Conservation (phyloP, 35 echinoderm and acorn worm genomes). For the Heliocidaris tuberculata region DNA sequence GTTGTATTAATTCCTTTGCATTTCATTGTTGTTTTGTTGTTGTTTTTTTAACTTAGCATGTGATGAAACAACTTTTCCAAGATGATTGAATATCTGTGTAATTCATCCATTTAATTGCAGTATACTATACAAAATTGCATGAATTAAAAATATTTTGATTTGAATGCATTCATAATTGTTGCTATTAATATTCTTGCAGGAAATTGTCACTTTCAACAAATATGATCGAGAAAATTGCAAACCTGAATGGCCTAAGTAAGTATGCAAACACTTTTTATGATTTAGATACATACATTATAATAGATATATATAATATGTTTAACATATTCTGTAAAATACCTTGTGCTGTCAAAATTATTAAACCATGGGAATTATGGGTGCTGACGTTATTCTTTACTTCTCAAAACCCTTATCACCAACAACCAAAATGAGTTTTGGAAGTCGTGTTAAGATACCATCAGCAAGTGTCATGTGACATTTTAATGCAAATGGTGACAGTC, state of each 20-base stretch:
- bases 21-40: neutral
- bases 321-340: too few species aligned
- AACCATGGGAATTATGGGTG: too few species aligned
- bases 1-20: neutral
- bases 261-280: neutral
- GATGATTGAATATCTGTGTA: neutral
- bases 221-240: constrained; percentile 93
- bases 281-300: neutral
- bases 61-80: too few species aligned
- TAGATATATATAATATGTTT: too few species aligned
- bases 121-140: neutral
- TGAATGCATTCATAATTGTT: neutral
- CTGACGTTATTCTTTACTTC: too few species aligned
- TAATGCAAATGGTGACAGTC: too few species aligned
- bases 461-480: too few species aligned
- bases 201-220: constrained; percentile 84
- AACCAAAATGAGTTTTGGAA: too few species aligned
- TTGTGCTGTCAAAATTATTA: too few species aligned
- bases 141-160: neutral
- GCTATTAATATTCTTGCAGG: constrained; percentile 54
- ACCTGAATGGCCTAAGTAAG: constrained; percentile 98
- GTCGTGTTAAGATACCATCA: too few species aligned
- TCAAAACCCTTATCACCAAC: too few species aligned
- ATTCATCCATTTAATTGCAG: neutral
- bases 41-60: too few species aligned